Evolutionary conservation across 2,113 vertebrate genomes (phyloP), one percentile per base, ranked within the genome.

Genomic region (Synodontis membranacea): DNA sequence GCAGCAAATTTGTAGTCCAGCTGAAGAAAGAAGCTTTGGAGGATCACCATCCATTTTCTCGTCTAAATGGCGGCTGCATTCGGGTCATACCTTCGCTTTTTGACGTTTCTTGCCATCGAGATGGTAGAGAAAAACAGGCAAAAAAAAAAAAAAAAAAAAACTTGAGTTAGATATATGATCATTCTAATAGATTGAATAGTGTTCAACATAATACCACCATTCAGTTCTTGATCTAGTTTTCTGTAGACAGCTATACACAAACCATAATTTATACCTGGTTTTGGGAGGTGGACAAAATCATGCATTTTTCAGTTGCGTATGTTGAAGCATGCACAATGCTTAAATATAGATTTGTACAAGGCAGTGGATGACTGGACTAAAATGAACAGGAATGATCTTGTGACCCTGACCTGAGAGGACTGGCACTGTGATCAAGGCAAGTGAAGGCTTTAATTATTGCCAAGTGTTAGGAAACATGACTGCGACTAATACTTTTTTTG

Each of bases 41-140:
- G 89, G 90, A 90, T 91, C 89, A 86, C 90, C 78, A 60, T 15
- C 72, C 78, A 80, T 58, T 31, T 37, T 90, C 90, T 93, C 93
- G 90, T 90, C 86, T 97, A 99, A 94, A 99, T 98, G 93, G 96
- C 97, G 83, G 97, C 90, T 94, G 97, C 90, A 87, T 92, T 97
- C 88, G 97, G 97, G 92, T 99, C 97, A 10, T 97, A 98, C 86
- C 97, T 96, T 92, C 97, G 94, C 94, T 98, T 98, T 96, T 99
- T 99, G 95, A 99, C 98, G 95, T 98, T 99, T 97, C 98, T 99
- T 98, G 90, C 85, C 86, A 80, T 88, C 92, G 83, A 79, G 39
- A 90, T 91, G 91, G 90, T 93, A 89, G 90, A 91, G 89, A 90
- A 93, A 87, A n/a, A 80, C 34, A 80, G 52, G 54, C 44, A 44